Base-by-base conservation (phyloP, 2,888 invertebrate genomes). In the Tipula unca region DNA sequence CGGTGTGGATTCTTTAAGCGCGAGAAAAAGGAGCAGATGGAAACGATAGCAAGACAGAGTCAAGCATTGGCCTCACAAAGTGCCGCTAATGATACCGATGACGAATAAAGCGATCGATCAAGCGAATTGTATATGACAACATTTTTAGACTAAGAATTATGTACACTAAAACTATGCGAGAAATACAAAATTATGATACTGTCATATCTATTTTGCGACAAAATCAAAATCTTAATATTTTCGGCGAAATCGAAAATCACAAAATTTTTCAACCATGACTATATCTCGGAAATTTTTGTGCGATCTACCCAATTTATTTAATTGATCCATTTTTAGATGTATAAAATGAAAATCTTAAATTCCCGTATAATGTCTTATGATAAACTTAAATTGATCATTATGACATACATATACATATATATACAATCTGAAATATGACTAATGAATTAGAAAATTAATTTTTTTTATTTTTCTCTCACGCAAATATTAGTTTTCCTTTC, bases 1-100 rank as follows among this genome's bases (percentile, higher is more conserved):
- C 32, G 17, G 25, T 35, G 89, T 86, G 92, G 92, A 85, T 92
- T 92, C 89, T 92, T 92, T 87, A 90, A 91, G 86, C 90, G 92
- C 83, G 88, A 89, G 25, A 91, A 89, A 86, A 92, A 92, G 88
- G 91, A 92, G 84, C 91, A 92, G 88, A 88, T 92, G 87, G 89
- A 91, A 86, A 90, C 29, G n/a, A 17, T 85, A 20, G 54, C 85
- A 10, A 84, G 84, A 84, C 39, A 84, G 32, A 83, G 83, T 3
- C 83, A 83, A 83, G 35, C 35, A 3, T 69, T 69, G 25, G 69
- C 69, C 25, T 69, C 69, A 69, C 25, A 20, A 13, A 10, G 13
- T 25, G 25, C 4, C 3, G 25, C 10, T 10, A 69, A 13, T 25
- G 69, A 69, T 1, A 69, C 69, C 10, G 69, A 69, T 13, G 69